Evolutionary conservation across 2,888 invertebrate genomes (phyloP), one percentile per base, ranked within the genome.

Genomic region (Leptinotarsa rubiginosa): DNA sequence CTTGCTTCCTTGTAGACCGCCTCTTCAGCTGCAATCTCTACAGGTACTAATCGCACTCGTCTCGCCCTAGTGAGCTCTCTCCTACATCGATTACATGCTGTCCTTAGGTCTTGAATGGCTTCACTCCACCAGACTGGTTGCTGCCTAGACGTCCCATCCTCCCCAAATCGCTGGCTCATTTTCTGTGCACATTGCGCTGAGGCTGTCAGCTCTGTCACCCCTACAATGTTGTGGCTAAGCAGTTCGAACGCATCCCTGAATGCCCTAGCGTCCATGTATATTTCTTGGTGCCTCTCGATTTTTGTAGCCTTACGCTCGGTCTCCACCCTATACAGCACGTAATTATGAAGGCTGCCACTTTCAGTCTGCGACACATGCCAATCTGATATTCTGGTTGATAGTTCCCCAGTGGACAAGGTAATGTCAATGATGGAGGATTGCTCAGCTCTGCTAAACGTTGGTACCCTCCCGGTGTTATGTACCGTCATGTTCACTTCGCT

Each of bases 351-450:
- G 25, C 25, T 25, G 25, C 25, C 25, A 25, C 25, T 25, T 25
- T 25, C 25, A 25, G 4, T 5, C 25, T 25, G 25, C 25, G 5
- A 25, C 25, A 25, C 5, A 25, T 25, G 25, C 25, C 25, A 25
- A 25, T 25, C 25, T 25, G 25, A 25, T 25, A 31, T 31, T 16
- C 1, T 12, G 13, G n/a, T 20, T 66, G 41, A 10, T n/a, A 12
- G 20, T 47, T 3, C 47, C 50, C 15, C 49, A 7, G 73, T 47
- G 52, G 20, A 73, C 15, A 73, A 25, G n/a, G 73, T 67, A 10
- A 73, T 59, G 20, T 69, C 69, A 3, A 68, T 62, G 10, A 41
- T 10, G 4, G 73, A 67, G 10, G 22, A 62, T 52, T 73, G 73
- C 4, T 5, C 49, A 20, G 50, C 52, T 20, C 73, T 73, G 1